These are phyloP conservation scores for Petrocephalus zakoni DNA, from an alignment of 2,113 vertebrate species.

Conservation along the genomic window DNA sequence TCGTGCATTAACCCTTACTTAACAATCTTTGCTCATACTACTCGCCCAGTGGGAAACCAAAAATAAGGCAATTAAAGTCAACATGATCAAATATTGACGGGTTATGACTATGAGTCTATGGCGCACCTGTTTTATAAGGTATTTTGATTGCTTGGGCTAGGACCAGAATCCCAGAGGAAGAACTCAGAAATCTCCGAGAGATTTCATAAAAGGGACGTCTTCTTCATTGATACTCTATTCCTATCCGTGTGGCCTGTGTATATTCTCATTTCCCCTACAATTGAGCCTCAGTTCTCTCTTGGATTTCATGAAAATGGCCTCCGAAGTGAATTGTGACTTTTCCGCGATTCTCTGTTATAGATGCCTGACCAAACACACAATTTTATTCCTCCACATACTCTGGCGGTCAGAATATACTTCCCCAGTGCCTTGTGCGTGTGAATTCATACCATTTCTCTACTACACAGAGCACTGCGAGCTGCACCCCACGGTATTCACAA, in stretches of 20 bases:
- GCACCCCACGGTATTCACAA: background rate
- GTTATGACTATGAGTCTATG: background rate
- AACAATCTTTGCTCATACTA: background rate
- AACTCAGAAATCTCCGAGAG: too few relatives aligned
- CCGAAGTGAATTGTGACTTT: background rate
- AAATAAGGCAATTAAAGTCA: background rate
- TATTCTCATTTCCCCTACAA: background rate
- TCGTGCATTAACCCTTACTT: too few relatives aligned
- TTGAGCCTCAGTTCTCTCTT: background rate
- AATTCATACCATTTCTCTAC: background rate
- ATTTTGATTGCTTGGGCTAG: background rate
- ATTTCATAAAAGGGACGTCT: background rate
- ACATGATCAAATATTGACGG: background rate
- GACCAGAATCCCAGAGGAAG: background rate
- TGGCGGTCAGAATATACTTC: background rate
- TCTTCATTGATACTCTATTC: background rate
- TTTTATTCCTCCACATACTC: background rate
- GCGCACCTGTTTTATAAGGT: background rate
- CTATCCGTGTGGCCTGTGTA: background rate
- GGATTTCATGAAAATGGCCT: background rate
- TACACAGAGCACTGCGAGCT: background rate
- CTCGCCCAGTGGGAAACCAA: background rate
- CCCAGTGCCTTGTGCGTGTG: background rate
- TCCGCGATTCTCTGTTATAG: background rate
- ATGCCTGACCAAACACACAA: background rate